Percentiles rank a stretch among this genome's conserved stretches.
phyloP scores from a whole-genome alignment of 2,888 invertebrate species.

The Dendrolimus pini region DNA sequence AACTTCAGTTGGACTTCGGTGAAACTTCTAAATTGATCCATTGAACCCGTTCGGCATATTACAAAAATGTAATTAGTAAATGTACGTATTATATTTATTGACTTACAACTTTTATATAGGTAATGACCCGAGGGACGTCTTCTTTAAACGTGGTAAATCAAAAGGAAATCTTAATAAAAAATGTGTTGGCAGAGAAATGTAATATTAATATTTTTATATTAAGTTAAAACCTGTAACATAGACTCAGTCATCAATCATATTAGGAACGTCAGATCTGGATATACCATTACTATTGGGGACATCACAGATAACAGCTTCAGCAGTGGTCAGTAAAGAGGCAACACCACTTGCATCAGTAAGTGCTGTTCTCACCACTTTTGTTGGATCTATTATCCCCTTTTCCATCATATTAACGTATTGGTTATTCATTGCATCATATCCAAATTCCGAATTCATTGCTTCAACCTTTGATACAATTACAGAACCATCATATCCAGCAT shows the following conservation, averaged over 20 bases:
- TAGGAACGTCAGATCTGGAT: constrained; percentile 10
- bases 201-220: too few relatives aligned
- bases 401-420: constrained; percentile 94
- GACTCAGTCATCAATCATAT: constrained; percentile 10
- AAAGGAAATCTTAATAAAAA: too few relatives aligned
- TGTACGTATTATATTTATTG: too few relatives aligned
- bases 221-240: too few relatives aligned
- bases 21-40: too few relatives aligned
- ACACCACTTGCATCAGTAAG: constrained; percentile 60
- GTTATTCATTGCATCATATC: constrained; percentile 93
- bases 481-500: constrained; percentile 93
- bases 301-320: constrained; percentile 97
- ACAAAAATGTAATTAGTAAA: too few relatives aligned
- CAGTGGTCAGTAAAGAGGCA: constrained; percentile 79
- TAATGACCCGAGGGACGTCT: too few relatives aligned
- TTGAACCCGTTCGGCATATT: too few relatives aligned
- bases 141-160: too few relatives aligned
- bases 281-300: constrained; percentile 28
- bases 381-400: constrained; percentile 95
- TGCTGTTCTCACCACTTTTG: constrained; percentile 80
- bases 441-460: constrained; percentile 81
- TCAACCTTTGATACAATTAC: constrained; percentile 93
- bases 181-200: too few relatives aligned
- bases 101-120: too few relatives aligned
- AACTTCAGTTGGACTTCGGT: too few relatives aligned